Base-by-base conservation (phyloP, 1,140 invertebrate species). In the Epicauta chinensis region DNA sequence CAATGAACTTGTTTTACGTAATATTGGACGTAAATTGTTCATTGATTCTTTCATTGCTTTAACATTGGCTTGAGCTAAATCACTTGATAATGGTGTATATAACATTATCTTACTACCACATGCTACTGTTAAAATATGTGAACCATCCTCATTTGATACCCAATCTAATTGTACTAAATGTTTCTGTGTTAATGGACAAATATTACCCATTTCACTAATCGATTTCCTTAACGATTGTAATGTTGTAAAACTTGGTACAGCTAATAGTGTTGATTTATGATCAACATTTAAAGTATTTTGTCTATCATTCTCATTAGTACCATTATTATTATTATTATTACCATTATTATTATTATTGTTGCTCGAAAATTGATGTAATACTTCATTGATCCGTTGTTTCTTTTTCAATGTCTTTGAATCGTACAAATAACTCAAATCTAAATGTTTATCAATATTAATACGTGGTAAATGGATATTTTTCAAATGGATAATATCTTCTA, bases 81-180 rank as follows among this genome's bases (percentile, higher is more conserved):
- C 90, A 47, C 87, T 91, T 13, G 88, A 91, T 0, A 92, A 85
- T 0, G 88, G 85, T 0, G 89, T 91, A 47, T 91, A 91, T 0
- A 91, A 64, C 67, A 92, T 77, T 2, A 92, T 84, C 70, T 97
- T 93, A 41, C 92, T 93, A 1, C 94, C 94, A 39, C 98, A 91
- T 0, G 89, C 94, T 0, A 98, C 93, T 0, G 97, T 98, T 5
- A 99, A 73, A 59, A 99, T 93, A 72, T 99, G 96, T 0, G 93
- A 94, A 2, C 97, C 97, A 73, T 99, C 96, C 69, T 99, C 96
- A 58, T 96, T 96, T 0, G 95, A 97, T 2, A 98, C 95, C 97
- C 97, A 99, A 73, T 98, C 97, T 23, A 99, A 71, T 66, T 97
- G 93, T 1, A 98, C 91, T 3, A 90, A 70, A 71, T 90, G 87